Base-by-base conservation (phyloP, 2,113 vertebrate species). In the Lagopus leucura region DNA sequence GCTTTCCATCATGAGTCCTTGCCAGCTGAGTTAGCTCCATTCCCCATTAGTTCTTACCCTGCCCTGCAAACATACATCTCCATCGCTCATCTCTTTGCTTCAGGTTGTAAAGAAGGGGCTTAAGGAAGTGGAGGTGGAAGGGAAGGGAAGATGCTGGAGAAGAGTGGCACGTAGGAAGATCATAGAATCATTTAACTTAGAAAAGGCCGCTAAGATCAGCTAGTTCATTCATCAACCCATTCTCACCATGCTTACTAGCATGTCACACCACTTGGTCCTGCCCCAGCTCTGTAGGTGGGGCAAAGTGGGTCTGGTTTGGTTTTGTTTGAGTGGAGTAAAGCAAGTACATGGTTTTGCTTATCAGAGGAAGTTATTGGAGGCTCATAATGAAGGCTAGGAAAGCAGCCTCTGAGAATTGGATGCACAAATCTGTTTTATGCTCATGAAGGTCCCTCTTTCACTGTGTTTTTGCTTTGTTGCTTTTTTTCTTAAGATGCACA, bases 331-430 rank as follows among this genome's bases (percentile, higher is more conserved):
- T 6, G 11, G 54, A 88, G 10, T 27, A 61, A 88, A 57, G 55
- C 5, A 86, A 90, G 18, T 16, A 2, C 11, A 0, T 66, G 72
- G 13, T 82, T 91, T 0, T 1, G 13, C 21, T 84, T 47, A 57
- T 69, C 47, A 40, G 83, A 47, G 61, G 32, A 93, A 94, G 85
- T 94, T 85, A 82, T 22, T 88, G 86, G 81, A 72, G 48, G 50
- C 57, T 88, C 15, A 11, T 64, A 28, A 42, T 65, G 72, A 87
- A 90, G 77, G 66, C 91, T 94, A 88, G 65, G 79, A 88, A 93
- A 89, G 55, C 57, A 69, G 27, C 65, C 65, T 27, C 64, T 92
- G 89, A 79, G 89, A 97, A 75, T 58, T 81, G 61, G 79, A 32
- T 52, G 67, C 57, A 60, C 40, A 65, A 86, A 89, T 94, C 88